phyloP scores from a whole-genome alignment of 2,797 vertebrate genomes.

The Denticeps clupeoides region DNA sequence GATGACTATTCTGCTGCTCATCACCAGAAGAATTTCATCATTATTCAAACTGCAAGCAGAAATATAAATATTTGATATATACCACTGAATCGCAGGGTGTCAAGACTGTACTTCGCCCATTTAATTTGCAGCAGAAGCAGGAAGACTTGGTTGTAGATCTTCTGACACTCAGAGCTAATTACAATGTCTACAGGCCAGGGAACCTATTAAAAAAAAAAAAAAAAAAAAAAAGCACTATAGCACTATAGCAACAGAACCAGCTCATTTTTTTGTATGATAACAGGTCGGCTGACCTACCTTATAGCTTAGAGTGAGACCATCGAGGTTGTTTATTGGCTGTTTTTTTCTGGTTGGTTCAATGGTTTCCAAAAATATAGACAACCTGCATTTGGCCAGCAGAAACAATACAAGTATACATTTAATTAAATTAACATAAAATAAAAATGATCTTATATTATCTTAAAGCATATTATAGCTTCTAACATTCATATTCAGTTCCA shows the following conservation, averaged over 20 bases:
- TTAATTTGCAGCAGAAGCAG: slow-evolving; percentile 94
- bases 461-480: too few species aligned
- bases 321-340: slow-evolving; percentile 86
- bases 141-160: slow-evolving; percentile 98
- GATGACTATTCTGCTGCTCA: too few species aligned
- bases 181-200: slow-evolving; percentile 99
- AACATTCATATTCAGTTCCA: too few species aligned
- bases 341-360: slow-evolving; percentile 84
- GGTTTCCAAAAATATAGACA: slow-evolving; percentile 82
- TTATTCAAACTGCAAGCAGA: background rate
- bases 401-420: background rate
- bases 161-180: slow-evolving; percentile 95
- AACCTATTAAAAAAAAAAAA: slow-evolving; percentile 56
- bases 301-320: slow-evolving; percentile 86
- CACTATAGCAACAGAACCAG: background rate
- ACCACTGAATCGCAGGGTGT: slow-evolving; percentile 89
- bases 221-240: too few species aligned
- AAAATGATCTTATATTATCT: too few species aligned
- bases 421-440: background rate
- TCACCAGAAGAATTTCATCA: too few species aligned
- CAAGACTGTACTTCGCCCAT: slow-evolving; percentile 96
- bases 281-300: too few species aligned
- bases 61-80: slow-evolving; percentile 32
- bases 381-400: slow-evolving; percentile 45
- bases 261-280: too few species aligned